phyloP scores from a whole-genome alignment of 2,888 invertebrate genomes.

The Polyommatus iphigenia region DNA sequence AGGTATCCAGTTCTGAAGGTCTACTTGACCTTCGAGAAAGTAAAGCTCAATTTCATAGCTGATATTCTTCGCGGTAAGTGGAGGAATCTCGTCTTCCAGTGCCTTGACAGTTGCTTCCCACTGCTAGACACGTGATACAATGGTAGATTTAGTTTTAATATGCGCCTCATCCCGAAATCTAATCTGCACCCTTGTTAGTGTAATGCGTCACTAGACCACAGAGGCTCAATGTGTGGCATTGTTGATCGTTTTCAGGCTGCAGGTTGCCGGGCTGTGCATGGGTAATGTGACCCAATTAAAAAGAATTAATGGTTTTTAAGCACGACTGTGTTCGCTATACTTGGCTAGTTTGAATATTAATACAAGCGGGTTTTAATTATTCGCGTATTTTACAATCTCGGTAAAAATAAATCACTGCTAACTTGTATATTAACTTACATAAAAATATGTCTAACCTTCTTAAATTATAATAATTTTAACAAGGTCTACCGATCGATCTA shows the following conservation, averaged over 20 bases:
- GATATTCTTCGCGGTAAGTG: too few species aligned
- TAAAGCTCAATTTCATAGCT: too few species aligned
- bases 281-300: slow-evolving; percentile 29
- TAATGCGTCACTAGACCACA: background rate
- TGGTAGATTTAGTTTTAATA: too few species aligned
- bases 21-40: too few species aligned
- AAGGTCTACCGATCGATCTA: too few species aligned
- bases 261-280: background rate
- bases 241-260: slow-evolving; percentile 1
- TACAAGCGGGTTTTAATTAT: background rate
- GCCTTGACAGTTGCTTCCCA: too few species aligned
- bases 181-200: too few species aligned
- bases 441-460: background rate
- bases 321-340: slow-evolving; percentile 25
- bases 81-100: too few species aligned
- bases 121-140: too few species aligned
- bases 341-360: slow-evolving; percentile 10
- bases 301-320: slow-evolving; percentile 29
- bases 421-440: background rate
- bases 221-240: background rate
- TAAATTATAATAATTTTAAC: background rate
- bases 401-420: slow-evolving; percentile 2
- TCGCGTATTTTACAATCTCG: background rate
- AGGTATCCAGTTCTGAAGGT: too few species aligned
- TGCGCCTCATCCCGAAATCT: too few species aligned